Percentiles rank a stretch among this genome's conserved stretches.
Evolutionary conservation across 2,797 vertebrate genomes (phyloP).

Genomic region (Enteromius argenteus): DNA sequence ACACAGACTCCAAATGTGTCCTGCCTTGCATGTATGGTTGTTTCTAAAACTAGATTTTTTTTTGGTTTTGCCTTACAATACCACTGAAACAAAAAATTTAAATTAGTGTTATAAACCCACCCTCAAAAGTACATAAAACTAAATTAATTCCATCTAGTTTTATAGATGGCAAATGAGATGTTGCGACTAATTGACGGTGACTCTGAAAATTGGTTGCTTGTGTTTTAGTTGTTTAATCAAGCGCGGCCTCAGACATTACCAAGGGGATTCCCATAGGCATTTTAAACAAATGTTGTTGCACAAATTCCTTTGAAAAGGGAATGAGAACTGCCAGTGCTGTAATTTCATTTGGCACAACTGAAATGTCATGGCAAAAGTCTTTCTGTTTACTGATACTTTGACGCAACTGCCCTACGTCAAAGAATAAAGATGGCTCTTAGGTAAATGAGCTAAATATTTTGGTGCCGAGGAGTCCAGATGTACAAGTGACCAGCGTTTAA

Average conservation of each 20-base stretch:
- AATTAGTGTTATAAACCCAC: neutral
- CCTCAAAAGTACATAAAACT: neutral
- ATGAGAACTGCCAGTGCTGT: slow-evolving; percentile 43
- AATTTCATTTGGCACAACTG: slow-evolving; percentile 58
- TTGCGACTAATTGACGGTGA: slow-evolving; percentile 3
- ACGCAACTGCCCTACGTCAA: slow-evolving; percentile 39
- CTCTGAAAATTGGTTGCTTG: neutral
- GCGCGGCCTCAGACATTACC: neutral
- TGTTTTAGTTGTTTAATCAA: slow-evolving; percentile 23
- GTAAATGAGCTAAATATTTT: slow-evolving; percentile 32
- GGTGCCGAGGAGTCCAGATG: slow-evolving; percentile 5
- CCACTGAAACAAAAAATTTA: neutral
- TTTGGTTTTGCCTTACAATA: neutral
- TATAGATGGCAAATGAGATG: neutral
- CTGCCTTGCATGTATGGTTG: neutral
- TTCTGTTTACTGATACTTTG: slow-evolving; percentile 45
- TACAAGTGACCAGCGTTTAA: neutral
- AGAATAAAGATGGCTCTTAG: slow-evolving; percentile 17
- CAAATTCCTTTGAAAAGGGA: slow-evolving; percentile 44
- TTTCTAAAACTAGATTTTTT: neutral
- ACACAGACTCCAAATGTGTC: neutral
- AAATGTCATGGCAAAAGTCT: slow-evolving; percentile 49
- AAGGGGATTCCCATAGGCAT: slow-evolving; percentile 19
- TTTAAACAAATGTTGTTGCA: slow-evolving; percentile 50
- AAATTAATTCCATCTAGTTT: neutral